A percentile compares a stretch with the other conserved stretches of the same genome.
Conservation (phyloP, 2,888 invertebrate species). For the Epinotia nisella region DNA sequence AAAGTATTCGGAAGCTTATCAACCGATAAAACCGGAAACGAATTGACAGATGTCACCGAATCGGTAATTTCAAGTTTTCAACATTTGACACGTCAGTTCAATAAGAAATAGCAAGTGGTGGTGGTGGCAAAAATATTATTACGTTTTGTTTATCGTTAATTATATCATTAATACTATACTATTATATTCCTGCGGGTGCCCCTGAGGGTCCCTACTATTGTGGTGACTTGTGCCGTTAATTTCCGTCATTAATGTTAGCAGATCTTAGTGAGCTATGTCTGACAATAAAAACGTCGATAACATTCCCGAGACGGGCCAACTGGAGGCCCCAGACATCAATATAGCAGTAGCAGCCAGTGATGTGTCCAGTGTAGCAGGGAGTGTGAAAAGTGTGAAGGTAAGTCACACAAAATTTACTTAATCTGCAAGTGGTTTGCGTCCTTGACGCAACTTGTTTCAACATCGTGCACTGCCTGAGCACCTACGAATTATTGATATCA, state of each 20-base stretch:
- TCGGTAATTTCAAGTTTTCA: conserved; percentile 45
- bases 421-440: conserved; percentile 20
- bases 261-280: conserved; percentile 72
- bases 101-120: conserved; percentile 63
- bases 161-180: conserved; percentile 45
- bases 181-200: conserved; percentile 31
- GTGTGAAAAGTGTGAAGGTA: conserved; percentile 74
- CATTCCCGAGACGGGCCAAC: conserved; percentile 68
- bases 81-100: conserved; percentile 54
- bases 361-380: conserved; percentile 69
- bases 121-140: conserved; percentile 66
- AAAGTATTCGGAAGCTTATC: not conserved
- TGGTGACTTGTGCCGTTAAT: conserved; percentile 49
- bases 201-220: conserved; percentile 36
- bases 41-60: conserved; percentile 34
- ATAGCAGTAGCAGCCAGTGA: conserved; percentile 69
- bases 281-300: conserved; percentile 74
- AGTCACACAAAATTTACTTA: conserved; percentile 39
- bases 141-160: conserved; percentile 58
- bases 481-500: conserved; percentile 13
- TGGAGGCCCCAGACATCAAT: conserved; percentile 65
- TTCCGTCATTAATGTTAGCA: conserved; percentile 71
- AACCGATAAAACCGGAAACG: conserved; percentile 23
- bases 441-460: conserved; percentile 39
- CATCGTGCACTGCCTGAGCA: conserved; percentile 19